phyloP scores from a whole-genome alignment of 2,113 vertebrate genomes.

The Rhabdornis inornatus region DNA sequence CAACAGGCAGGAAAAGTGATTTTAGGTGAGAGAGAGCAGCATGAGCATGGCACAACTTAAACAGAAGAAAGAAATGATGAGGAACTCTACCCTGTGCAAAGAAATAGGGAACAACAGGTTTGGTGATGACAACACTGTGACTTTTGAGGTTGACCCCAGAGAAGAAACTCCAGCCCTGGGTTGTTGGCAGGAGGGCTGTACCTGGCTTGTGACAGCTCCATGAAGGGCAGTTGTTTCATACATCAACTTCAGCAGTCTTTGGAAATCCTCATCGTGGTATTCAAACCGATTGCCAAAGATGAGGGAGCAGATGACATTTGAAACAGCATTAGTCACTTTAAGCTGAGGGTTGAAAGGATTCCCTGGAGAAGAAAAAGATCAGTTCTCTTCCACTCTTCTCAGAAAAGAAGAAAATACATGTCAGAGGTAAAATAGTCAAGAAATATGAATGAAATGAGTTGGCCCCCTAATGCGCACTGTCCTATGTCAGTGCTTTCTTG shows the following conservation, averaged over 20 bases:
- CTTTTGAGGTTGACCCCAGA: neutral
- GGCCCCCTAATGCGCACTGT: neutral
- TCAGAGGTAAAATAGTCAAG: neutral
- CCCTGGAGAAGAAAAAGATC: slow-evolving; percentile 48
- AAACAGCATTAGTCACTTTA: slow-evolving; percentile 73
- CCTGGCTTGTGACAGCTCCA: neutral
- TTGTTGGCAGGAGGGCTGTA: neutral
- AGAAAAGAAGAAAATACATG: neutral
- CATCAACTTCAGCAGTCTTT: slow-evolving; percentile 72
- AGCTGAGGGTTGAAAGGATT: slow-evolving; percentile 73
- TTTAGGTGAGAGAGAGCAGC: neutral
- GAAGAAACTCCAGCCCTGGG: neutral
- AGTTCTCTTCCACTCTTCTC: neutral
- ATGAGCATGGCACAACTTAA: neutral
- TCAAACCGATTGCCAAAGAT: slow-evolving; percentile 86
- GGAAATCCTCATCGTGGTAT: slow-evolving; percentile 76
- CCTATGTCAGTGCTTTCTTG: neutral
- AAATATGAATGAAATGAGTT: fast-evolving
- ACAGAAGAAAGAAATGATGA: neutral
- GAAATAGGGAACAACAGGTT: neutral
- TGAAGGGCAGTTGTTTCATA: slow-evolving; percentile 15
- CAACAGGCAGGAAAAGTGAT: neutral
- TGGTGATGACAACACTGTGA: fast-evolving
- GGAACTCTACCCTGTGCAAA: neutral
- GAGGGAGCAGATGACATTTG: slow-evolving; percentile 82